Base-by-base conservation (phyloP, 2,888 invertebrate species). In the Daptonema setosum region DNA sequence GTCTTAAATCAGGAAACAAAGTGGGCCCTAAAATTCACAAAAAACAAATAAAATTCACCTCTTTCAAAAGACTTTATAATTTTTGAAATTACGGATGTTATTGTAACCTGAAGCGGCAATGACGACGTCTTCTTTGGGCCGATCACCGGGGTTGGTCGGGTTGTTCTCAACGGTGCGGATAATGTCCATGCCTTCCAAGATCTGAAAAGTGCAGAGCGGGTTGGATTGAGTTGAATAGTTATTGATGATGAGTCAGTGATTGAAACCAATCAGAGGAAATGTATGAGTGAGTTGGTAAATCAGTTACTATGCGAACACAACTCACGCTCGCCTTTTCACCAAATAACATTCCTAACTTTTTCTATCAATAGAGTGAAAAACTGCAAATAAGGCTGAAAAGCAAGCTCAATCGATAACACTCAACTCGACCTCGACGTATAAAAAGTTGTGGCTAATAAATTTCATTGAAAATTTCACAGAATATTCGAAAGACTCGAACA, bases 91-190 rank as follows among this genome's bases (percentile, higher is more conserved):
- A n/a, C n/a, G n/a, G n/a, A n/a, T n/a, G n/a, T n/a, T n/a, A n/a
- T n/a, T n/a, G n/a, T 47, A 68, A 14, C 85, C 85, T 64, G 81
- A 80, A 63, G 80, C 78, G 0, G 76, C 74, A 60, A 88, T 82
- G 35, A 77, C 72, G 1, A 84, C 80, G 24, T 79, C 77, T 53
- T 76, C 72, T 2, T 79, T 65, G 8, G 88, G 87, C 57, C 78
- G 75, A 69, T 88, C 86, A 58, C 83, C 80, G 0, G 77, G 76
- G 65, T 85, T 82, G 0, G 86, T 86, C 63, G 81, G 79, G 0
- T 78, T 77, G 60, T 80, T 80, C 71, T 90, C 90, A 61, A 90
- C 80, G 67, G 80, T 79, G 66, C 84, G 82, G 1, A 90, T 80
- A 1, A 85, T 76, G 60, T 83, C 81, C 76, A 85, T 82, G 5